A percentile compares a stretch with the other conserved stretches of the same genome.
These are phyloP conservation scores for Cataglyphis cursor DNA, from an alignment of 2,888 invertebrate genomes.

Conservation along the genomic window DNA sequence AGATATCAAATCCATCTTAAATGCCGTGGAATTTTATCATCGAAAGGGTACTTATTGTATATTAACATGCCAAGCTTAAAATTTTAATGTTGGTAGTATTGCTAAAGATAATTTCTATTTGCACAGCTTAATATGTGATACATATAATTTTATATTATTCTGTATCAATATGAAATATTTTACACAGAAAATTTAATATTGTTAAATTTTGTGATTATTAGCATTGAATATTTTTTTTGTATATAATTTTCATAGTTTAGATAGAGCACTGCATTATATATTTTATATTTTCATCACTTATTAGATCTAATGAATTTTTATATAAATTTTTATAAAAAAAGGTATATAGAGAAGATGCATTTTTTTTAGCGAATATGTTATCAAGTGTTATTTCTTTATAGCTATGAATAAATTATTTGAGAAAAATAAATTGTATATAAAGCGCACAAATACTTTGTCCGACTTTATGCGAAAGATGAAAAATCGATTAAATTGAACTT, in stretches of 20 bases:
- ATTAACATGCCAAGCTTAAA: constrained; percentile 76
- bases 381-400: neutral
- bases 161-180: neutral
- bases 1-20: constrained; percentile 96
- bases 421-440: constrained; percentile 16
- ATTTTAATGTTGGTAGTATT: constrained; percentile 34
- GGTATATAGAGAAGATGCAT: neutral
- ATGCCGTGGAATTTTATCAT: constrained; percentile 95
- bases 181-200: neutral
- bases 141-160: neutral
- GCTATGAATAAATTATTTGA: neutral
- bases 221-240: constrained; percentile 3
- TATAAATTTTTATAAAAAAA: constrained; percentile 11
- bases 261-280: neutral
- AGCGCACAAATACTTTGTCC: neutral
- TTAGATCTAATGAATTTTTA: neutral
- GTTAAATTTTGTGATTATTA: constrained; percentile 11
- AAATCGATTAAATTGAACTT: neutral
- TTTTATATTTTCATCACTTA: neutral
- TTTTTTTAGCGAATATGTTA: neutral
- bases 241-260: neutral
- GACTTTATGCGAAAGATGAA: neutral
- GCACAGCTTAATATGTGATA: neutral
- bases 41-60: constrained; percentile 94
- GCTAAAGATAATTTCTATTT: constrained; percentile 19